A percentile compares a stretch with the other conserved stretches of the same genome.
Conservation (phyloP, 1,140 invertebrate species). For the Hermetia illucens region DNA sequence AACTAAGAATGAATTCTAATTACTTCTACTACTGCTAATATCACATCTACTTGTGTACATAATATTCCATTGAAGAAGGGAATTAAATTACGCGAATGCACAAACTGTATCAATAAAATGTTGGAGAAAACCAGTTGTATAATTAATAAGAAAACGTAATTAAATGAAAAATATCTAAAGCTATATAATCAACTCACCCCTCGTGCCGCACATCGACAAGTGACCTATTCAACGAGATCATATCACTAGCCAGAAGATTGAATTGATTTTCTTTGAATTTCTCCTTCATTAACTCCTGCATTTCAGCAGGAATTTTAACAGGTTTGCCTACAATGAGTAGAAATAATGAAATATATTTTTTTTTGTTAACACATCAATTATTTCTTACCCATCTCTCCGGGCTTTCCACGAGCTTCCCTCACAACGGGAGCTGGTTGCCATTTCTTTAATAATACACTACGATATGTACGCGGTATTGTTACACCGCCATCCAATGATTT, state of each 20-base stretch:
- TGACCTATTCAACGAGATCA: constrained; percentile 92
- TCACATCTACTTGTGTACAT: no score
- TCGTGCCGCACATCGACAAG: constrained; percentile 87
- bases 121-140: no score
- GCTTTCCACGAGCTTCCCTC: constrained; percentile 45
- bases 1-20: no score
- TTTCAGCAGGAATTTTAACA: constrained; percentile 70
- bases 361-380: not conserved
- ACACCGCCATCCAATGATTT: constrained; percentile 26
- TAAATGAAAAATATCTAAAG: constrained; percentile 1
- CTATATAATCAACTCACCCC: constrained; percentile 45
- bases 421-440: constrained; percentile 61
- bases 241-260: constrained; percentile 93
- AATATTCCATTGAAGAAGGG: no score
- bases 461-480: constrained; percentile 22
- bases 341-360: not conserved
- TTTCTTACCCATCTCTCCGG: constrained; percentile 69
- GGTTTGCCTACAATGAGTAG: constrained; percentile 42
- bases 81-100: no score
- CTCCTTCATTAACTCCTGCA: constrained; percentile 79
- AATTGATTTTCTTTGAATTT: constrained; percentile 98
- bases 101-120: no score
- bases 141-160: not conserved
- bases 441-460: constrained; percentile 37
- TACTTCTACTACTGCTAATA: no score